Evolutionary conservation across 2,113 vertebrate genomes (phyloP).

Genomic region (Oreocharis arfaki): DNA sequence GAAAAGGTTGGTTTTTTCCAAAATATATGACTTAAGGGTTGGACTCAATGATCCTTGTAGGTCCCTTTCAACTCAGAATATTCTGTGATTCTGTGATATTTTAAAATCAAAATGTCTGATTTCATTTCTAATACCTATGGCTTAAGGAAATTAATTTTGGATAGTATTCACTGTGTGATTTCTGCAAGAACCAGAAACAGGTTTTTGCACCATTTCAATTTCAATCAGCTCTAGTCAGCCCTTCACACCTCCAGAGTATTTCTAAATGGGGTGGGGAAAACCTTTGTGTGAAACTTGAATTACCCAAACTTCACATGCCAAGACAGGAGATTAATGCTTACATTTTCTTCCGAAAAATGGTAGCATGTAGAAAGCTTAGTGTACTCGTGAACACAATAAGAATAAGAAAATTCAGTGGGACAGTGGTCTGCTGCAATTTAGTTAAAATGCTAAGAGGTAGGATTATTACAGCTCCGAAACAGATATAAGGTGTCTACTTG

Average conservation of each 20-base stretch:
- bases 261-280: background rate
- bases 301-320: background rate
- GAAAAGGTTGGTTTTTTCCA: background rate
- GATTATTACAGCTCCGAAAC: background rate
- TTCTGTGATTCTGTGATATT: background rate
- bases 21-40: background rate
- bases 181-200: background rate
- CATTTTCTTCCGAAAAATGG: background rate
- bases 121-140: background rate
- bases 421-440: background rate
- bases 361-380: background rate
- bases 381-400: background rate
- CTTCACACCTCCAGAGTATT: background rate
- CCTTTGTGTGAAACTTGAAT: background rate
- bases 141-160: background rate
- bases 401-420: background rate
- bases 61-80: background rate
- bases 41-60: background rate
- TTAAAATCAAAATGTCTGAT: background rate
- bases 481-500: background rate
- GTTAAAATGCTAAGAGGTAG: background rate
- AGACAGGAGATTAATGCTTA: background rate
- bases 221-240: background rate
- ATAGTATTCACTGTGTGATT: background rate
- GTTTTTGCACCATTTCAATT: background rate